Percentiles rank a stretch among this genome's conserved stretches.
These are phyloP conservation scores for Oxyteleia sp. DNA, from an alignment of 2,888 invertebrate species.

Conservation along the genomic window DNA sequence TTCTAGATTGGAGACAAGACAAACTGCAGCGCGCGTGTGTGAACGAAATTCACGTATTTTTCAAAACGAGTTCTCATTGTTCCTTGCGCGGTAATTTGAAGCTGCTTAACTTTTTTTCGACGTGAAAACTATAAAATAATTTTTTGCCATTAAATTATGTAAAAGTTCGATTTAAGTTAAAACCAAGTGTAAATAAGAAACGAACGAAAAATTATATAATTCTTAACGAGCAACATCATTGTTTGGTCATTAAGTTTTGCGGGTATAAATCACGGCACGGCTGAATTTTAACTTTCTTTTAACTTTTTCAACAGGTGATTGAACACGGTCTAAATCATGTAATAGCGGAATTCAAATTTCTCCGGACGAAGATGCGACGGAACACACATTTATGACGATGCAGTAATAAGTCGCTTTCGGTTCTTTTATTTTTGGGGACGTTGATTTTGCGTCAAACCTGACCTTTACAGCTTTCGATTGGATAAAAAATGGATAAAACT, in stretches of 20 bases:
- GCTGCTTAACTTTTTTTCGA: neutral
- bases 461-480: neutral
- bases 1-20: slow-evolving; percentile 56
- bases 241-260: slow-evolving; percentile 30
- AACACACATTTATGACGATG: slow-evolving; percentile 25
- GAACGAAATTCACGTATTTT: neutral
- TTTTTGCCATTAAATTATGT: slow-evolving; percentile 4
- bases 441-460: neutral
- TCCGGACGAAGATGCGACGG: slow-evolving; percentile 23
- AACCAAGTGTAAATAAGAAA: slow-evolving; percentile 34
- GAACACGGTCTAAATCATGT: slow-evolving; percentile 36
- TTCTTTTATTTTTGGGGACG: neutral
- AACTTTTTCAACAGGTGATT: slow-evolving; percentile 28
- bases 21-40: slow-evolving; percentile 22
- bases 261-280: slow-evolving; percentile 26
- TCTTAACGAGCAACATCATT: slow-evolving; percentile 45
- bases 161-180: slow-evolving; percentile 15
- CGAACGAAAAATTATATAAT: slow-evolving; percentile 45
- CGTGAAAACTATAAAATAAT: neutral
- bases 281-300: slow-evolving; percentile 54
- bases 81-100: neutral
- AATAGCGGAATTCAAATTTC: slow-evolving; percentile 44
- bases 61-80: neutral
- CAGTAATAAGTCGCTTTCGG: neutral
- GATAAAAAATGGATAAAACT: neutral